phyloP scores from a whole-genome alignment of 2,888 invertebrate genomes.

The Deroplatys truncata region DNA sequence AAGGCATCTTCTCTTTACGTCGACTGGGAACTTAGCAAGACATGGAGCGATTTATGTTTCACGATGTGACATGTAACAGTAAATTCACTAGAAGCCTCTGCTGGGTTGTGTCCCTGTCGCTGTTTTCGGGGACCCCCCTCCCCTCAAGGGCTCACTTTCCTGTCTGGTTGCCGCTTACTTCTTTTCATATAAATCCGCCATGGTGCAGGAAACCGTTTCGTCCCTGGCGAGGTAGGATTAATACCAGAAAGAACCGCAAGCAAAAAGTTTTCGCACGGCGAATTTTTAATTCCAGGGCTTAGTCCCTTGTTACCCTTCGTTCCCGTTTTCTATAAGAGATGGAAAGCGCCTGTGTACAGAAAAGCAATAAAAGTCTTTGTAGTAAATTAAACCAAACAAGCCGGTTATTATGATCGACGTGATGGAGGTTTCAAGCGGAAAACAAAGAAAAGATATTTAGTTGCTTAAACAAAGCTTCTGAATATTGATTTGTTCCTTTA shows the following conservation, averaged over 20 bases:
- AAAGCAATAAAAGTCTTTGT: neutral
- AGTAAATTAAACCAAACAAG: neutral
- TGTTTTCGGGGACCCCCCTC: neutral
- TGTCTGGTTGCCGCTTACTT: neutral
- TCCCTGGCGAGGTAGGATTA: neutral
- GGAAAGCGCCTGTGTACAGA: neutral
- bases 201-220: neutral
- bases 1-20: neutral
- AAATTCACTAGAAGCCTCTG: neutral
- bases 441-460: neutral
- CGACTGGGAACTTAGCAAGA: neutral
- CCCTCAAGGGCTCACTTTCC: neutral
- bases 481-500: no score
- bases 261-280: constrained; percentile 4
- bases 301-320: neutral
- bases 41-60: constrained; percentile 7
- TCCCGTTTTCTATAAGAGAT: neutral
- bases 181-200: constrained; percentile 5
- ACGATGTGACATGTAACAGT: neutral
- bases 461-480: neutral
- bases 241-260: neutral
- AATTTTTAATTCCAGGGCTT: constrained; percentile 11
- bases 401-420: neutral
- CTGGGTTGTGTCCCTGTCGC: neutral
- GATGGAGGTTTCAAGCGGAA: neutral